Conservation (phyloP, 2,797 vertebrate species). For the Eutrigla gurnardus region DNA sequence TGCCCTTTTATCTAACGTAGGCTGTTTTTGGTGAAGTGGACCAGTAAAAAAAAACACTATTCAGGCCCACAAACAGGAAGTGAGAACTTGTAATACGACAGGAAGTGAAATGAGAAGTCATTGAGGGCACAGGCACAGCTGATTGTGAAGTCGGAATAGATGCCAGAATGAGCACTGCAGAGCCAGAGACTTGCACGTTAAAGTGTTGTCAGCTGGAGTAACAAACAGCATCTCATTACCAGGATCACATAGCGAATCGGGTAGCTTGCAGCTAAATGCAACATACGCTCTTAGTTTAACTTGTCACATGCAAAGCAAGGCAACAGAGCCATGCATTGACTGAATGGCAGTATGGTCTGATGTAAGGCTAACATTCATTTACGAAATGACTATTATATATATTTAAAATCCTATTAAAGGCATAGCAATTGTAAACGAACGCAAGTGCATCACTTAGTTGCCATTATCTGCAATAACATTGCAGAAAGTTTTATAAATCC, state of each 20-base stretch:
- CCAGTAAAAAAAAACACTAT: conserved; percentile 21
- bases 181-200: conserved; percentile 13
- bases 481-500: neutral
- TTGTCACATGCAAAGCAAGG: neutral
- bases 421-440: neutral
- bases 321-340: neutral
- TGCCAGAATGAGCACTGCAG: conserved; percentile 1
- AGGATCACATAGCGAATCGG: neutral
- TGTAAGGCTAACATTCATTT: neutral
- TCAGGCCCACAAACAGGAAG: conserved; percentile 74
- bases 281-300: neutral
- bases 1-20: conserved; percentile 39
- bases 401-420: neutral
- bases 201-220: conserved; percentile 15
- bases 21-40: conserved; percentile 22
- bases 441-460: neutral
- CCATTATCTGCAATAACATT: neutral
- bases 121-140: conserved; percentile 26
- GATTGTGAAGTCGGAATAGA: conserved; percentile 46
- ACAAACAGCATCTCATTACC: conserved; percentile 12
- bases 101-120: conserved; percentile 69
- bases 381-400: neutral
- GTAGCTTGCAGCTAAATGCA: conserved; percentile 15
- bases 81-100: conserved; percentile 50
- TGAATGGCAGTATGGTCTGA: neutral